Evolutionary conservation across 2,888 invertebrate genomes (phyloP).

Genomic region (Pseudanteris insignis): DNA sequence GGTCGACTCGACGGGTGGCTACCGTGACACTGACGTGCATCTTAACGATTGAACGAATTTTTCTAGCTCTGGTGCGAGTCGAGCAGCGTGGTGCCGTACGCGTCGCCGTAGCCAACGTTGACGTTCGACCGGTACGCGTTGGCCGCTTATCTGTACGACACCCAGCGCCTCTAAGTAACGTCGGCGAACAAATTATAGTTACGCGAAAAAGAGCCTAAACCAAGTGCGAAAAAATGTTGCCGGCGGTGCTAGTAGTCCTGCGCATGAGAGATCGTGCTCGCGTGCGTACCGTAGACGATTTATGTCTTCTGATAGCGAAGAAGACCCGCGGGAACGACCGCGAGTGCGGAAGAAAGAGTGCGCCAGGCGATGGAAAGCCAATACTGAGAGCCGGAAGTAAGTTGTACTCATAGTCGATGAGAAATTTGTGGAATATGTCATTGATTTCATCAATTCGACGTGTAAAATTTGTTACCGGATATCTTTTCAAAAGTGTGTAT

Average conservation of each 20-base stretch:
- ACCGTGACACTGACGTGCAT: conserved; percentile 10
- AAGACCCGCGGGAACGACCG: conserved; percentile 26
- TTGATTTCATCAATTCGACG: no score
- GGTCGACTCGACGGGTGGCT: conserved; percentile 37
- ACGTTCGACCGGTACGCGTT: no score
- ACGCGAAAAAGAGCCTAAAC: conserved; percentile 19
- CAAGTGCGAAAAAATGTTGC: conserved; percentile 22
- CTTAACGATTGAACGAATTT: conserved; percentile 25
- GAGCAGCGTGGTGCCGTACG: conserved; percentile 13
- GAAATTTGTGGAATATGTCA: no score
- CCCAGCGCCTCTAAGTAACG: conserved; percentile 21
- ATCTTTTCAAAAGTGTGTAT: no score
- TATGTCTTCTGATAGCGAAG: conserved; percentile 26
- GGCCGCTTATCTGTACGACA: conserved; percentile 19
- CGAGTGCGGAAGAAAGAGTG: conserved; percentile 24
- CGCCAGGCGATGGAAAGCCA: conserved; percentile 7
- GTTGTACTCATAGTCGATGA: no score
- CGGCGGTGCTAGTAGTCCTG: conserved; percentile 20
- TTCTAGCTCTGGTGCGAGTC: conserved; percentile 14
- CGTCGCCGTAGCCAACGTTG: no score
- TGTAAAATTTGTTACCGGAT: no score
- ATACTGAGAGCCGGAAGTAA: conserved; percentile 16
- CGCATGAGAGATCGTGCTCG: conserved; percentile 7
- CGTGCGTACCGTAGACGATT: conserved; percentile 30
- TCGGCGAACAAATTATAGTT: no score